A percentile compares a stretch with the other conserved stretches of the same genome.
Conservation (phyloP, 2,797 vertebrate species). For the Darevskia mixta region DNA sequence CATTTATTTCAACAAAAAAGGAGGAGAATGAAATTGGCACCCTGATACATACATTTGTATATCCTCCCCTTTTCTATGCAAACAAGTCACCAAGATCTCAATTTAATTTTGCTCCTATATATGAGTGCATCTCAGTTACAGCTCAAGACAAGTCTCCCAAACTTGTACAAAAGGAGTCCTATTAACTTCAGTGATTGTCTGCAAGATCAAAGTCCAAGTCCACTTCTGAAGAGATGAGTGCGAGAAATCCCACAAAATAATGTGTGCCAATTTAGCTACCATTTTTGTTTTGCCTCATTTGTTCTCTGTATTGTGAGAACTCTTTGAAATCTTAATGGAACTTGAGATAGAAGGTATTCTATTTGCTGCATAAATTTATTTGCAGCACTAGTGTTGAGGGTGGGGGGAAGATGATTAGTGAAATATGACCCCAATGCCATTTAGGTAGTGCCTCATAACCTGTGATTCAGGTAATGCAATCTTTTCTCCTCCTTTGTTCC, state of each 20-base stretch:
- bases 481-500: neutral
- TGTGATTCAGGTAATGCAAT: conserved; percentile 1
- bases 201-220: conserved; percentile 27
- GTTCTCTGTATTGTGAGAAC: neutral
- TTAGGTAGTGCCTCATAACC: neutral
- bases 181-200: conserved; percentile 10
- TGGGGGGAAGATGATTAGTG: neutral
- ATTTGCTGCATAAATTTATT: conserved; percentile 2
- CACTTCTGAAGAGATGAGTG: conserved; percentile 11
- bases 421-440: neutral
- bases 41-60: neutral
- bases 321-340: conserved; percentile 20
- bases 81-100: neutral
- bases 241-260: conserved; percentile 5
- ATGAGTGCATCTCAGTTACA: neutral
- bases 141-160: neutral
- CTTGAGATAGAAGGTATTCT: conserved; percentile 4
- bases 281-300: neutral
- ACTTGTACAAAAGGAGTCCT: neutral
- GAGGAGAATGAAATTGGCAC: neutral
- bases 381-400: neutral
- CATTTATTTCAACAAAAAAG: conserved; percentile 51
- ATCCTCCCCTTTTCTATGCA: neutral
- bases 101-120: neutral
- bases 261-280: neutral